phyloP scores from a whole-genome alignment of 2,113 vertebrate species.

The Seriola quinqueradiata region DNA sequence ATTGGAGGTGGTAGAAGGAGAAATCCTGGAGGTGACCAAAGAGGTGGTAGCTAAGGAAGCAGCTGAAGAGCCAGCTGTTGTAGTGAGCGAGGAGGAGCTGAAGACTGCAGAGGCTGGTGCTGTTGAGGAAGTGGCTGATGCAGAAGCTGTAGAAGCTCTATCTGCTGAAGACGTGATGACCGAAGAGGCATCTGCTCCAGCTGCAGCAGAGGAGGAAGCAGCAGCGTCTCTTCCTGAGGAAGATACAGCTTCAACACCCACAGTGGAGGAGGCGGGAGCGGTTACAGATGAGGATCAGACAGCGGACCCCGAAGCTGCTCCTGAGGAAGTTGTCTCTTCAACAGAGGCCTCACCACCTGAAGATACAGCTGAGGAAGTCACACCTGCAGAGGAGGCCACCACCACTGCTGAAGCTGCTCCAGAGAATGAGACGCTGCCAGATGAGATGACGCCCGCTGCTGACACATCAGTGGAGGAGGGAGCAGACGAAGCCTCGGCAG shows the following conservation, averaged over 20 bases:
- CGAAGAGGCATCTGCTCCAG: constrained; percentile 19
- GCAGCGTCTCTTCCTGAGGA: constrained; percentile 19
- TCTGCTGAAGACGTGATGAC: constrained; percentile 16
- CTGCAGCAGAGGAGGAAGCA: background rate
- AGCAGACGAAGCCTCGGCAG: background rate
- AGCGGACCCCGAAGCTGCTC: background rate
- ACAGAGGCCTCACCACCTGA: background rate
- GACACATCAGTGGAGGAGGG: constrained; percentile 28
- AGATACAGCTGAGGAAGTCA: constrained; percentile 21
- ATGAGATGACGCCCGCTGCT: background rate
- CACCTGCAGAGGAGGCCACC: constrained; percentile 16
- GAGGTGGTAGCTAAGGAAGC: constrained; percentile 19
- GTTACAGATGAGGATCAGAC: constrained; percentile 20
- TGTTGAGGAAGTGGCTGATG: constrained; percentile 11
- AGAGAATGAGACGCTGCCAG: background rate
- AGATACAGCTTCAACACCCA: background rate
- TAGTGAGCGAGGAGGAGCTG: constrained; percentile 20
- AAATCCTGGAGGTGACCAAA: background rate
- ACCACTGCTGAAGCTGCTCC: constrained; percentile 21
- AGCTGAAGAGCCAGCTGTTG: background rate
- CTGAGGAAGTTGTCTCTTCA: background rate
- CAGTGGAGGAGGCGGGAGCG: constrained; percentile 13
- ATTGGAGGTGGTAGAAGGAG: background rate
- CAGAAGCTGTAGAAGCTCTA: constrained; percentile 33
- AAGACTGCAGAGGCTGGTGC: constrained; percentile 22